Conservation (phyloP, 2,888 invertebrate genomes). For the Galeopsomyia nigrocyanea region DNA sequence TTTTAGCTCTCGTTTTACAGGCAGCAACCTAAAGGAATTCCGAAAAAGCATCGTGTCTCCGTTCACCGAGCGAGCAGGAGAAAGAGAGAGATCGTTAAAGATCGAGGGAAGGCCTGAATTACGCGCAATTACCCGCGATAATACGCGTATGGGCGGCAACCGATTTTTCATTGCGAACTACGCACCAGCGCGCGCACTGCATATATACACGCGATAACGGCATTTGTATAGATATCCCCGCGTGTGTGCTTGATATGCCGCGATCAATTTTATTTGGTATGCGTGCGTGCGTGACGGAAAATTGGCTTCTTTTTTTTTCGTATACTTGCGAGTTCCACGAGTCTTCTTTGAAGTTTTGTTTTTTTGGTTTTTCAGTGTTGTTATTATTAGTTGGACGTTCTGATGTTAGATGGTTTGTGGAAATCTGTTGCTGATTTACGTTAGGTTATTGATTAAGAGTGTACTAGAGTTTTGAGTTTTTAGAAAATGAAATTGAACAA, state of each 20-base stretch:
- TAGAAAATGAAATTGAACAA: no score
- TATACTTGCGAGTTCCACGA: no score
- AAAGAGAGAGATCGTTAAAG: conserved; percentile 12
- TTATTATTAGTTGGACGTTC: background rate
- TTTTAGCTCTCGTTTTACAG: conserved; percentile 33
- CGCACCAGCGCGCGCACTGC: background rate
- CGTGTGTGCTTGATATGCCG: no score
- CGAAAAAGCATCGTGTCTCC: background rate
- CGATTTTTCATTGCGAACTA: conserved; percentile 28
- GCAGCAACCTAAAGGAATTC: background rate
- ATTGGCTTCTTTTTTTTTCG: no score
- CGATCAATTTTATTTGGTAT: no score
- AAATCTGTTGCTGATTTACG: no score
- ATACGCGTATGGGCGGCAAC: conserved; percentile 34
- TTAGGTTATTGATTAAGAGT: no score
- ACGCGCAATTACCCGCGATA: conserved; percentile 54
- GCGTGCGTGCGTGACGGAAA: no score
- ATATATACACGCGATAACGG: conserved; percentile 26
- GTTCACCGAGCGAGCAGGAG: no score
- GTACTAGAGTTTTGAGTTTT: no score
- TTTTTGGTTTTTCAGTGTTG: background rate
- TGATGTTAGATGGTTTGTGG: background rate
- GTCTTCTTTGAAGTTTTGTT: background rate
- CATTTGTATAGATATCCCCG: conserved; percentile 3
- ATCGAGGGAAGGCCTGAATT: conserved; percentile 48